phyloP scores from a whole-genome alignment of 2,113 vertebrate genomes.

The Rattus rattus region DNA sequence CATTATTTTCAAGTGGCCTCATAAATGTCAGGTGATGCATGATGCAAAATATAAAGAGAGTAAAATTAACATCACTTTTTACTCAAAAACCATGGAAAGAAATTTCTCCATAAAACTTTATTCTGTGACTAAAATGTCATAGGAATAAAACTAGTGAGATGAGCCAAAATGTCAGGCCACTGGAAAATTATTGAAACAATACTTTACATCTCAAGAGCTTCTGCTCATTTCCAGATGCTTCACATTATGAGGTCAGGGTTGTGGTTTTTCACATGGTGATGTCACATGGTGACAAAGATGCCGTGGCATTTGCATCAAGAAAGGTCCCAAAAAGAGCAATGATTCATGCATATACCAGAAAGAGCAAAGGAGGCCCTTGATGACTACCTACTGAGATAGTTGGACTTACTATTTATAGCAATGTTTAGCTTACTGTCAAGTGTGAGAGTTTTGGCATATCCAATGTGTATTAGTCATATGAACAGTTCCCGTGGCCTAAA shows the following conservation, averaged over 20 bases:
- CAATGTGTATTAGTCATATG: background rate
- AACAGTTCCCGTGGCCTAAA: background rate
- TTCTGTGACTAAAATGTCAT: conserved; percentile 73
- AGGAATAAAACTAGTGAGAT: conserved; percentile 81
- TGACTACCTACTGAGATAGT: conserved; percentile 38
- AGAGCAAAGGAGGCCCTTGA: background rate
- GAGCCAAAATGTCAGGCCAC: conserved; percentile 81
- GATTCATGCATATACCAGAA: conserved; percentile 16
- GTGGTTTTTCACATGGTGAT: conserved; percentile 77
- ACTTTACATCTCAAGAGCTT: conserved; percentile 76
- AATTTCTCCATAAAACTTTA: conserved; percentile 74
- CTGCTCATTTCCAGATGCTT: conserved; percentile 79
- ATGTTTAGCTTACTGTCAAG: conserved; percentile 25
- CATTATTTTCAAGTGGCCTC: conserved; percentile 37
- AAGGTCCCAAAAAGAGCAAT: conserved; percentile 62
- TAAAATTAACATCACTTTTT: conserved; percentile 81
- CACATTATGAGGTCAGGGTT: conserved; percentile 76
- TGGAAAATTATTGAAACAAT: conserved; percentile 80
- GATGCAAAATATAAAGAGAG: conserved; percentile 58
- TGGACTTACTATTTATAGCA: background rate
- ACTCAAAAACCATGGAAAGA: conserved; percentile 75
- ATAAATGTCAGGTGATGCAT: conserved; percentile 2
- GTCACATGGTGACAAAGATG: conserved; percentile 78
- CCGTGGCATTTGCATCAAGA: conserved; percentile 75
- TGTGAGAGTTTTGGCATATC: background rate